phyloP scores from a whole-genome alignment of 2,888 invertebrate species.

The Sericinus montela region DNA sequence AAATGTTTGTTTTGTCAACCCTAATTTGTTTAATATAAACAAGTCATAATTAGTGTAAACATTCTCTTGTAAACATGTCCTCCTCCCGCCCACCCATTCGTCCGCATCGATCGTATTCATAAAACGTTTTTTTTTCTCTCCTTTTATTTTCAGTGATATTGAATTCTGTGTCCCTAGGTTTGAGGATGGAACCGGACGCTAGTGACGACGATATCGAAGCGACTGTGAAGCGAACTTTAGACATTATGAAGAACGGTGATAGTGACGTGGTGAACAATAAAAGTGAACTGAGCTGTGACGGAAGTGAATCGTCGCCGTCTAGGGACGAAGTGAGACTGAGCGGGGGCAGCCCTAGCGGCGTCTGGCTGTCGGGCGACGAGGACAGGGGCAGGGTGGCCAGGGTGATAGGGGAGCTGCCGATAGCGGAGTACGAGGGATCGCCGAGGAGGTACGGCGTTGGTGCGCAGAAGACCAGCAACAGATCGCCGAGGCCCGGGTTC shows the following conservation, averaged over 20 bases:
- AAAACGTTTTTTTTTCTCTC: conserved; percentile 47
- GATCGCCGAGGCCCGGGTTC: conserved; percentile 92
- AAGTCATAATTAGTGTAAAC: no score
- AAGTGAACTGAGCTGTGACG: conserved; percentile 54
- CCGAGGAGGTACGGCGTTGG: conserved; percentile 91
- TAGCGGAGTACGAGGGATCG: conserved; percentile 95
- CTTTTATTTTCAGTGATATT: conserved; percentile 77
- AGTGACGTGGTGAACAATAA: conserved; percentile 72
- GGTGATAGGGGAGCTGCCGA: conserved; percentile 91
- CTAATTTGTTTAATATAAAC: no score
- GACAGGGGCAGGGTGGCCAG: conserved; percentile 75
- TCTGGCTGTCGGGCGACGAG: conserved; percentile 59
- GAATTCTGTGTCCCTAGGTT: conserved; percentile 77
- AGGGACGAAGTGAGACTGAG: conserved; percentile 53
- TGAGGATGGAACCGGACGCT: conserved; percentile 74
- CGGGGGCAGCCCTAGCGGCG: conserved; percentile 57
- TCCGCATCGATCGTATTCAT: conserved; percentile 23
- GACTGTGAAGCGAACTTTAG: conserved; percentile 73
- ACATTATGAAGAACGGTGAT: conserved; percentile 74
- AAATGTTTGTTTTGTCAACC: no score
- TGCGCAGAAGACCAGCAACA: conserved; percentile 84
- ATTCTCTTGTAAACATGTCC: background rate
- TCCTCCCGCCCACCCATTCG: background rate
- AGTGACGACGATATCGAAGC: conserved; percentile 74
- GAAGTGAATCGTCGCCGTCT: conserved; percentile 57